Percentiles rank a stretch among this genome's conserved stretches.
phyloP scores from a whole-genome alignment of 2,797 vertebrate species.

The Neomorphus geoffroyi region DNA sequence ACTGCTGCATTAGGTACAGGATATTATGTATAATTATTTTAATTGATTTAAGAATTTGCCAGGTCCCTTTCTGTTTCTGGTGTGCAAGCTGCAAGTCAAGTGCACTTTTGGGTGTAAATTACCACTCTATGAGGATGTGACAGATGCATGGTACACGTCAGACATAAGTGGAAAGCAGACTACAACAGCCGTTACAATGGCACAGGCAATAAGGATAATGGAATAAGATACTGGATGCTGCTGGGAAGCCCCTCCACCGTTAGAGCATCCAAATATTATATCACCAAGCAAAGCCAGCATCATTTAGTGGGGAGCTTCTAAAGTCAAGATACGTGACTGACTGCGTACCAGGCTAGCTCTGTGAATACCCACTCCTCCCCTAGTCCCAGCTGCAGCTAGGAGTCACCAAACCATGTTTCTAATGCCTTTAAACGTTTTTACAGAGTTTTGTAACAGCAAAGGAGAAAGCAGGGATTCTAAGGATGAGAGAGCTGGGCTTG shows the following conservation, averaged over 20 bases:
- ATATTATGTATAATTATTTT: neutral
- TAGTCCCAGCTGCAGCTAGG: neutral
- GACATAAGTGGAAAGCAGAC: constrained; percentile 18
- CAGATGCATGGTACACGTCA: neutral
- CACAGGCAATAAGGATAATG: neutral
- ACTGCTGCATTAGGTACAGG: constrained; percentile 21
- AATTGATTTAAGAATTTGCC: neutral
- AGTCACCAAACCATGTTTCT: neutral
- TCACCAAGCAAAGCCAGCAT: neutral
- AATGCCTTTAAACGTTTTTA: neutral
- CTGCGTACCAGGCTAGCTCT: neutral
- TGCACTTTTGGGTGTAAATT: constrained; percentile 62
- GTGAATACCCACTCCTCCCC: neutral
- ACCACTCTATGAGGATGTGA: neutral
- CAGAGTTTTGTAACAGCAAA: neutral
- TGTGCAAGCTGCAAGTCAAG: constrained; percentile 68
- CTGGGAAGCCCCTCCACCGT: neutral
- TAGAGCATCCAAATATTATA: neutral
- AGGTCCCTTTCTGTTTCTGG: constrained; percentile 55
- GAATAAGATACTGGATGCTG: neutral
- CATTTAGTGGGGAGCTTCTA: neutral
- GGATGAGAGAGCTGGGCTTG: neutral
- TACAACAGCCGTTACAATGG: neutral
- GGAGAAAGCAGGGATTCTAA: neutral
- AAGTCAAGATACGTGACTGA: neutral